These are phyloP conservation scores for Lutraria lutraria DNA, from an alignment of 2,888 invertebrate species.

Conservation along the genomic window DNA sequence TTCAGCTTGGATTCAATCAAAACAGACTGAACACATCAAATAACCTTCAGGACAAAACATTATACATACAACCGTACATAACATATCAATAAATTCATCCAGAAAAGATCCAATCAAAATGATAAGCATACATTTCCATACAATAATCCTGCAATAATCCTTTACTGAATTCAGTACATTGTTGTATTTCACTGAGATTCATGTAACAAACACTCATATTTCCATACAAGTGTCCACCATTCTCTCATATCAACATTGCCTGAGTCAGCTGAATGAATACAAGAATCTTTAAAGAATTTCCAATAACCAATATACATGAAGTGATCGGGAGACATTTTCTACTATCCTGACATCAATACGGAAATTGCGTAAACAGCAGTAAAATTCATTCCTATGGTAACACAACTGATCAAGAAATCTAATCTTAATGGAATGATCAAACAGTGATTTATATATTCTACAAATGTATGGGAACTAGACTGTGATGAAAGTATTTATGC, in stretches of 20 bases:
- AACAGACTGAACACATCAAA: too few relatives aligned
- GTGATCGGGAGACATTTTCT: neutral
- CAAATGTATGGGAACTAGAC: too few relatives aligned
- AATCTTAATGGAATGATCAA: constrained; percentile 10
- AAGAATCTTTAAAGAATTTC: neutral
- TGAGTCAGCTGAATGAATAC: neutral
- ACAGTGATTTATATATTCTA: neutral
- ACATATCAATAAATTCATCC: neutral
- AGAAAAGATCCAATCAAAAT: neutral
- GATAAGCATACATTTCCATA: neutral
- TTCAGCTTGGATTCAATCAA: too few relatives aligned
- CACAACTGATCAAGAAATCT: neutral
- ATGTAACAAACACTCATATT: neutral
- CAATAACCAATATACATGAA: constrained; percentile 14
- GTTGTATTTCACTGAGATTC: neutral
- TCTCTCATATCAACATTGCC: neutral
- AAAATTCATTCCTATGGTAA: constrained; percentile 15
- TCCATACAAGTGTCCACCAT: constrained; percentile 8
- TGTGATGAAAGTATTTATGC: too few relatives aligned
- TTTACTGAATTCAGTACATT: neutral
- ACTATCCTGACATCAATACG: neutral
- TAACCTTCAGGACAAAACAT: too few relatives aligned
- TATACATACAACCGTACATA: too few relatives aligned
- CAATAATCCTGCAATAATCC: constrained; percentile 10
- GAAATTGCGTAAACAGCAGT: neutral